A percentile compares a stretch with the other conserved stretches of the same genome.
Evolutionary conservation across 64 coral and sea anemone genomes (phyloP).

Genomic region (Porites lutea): DNA sequence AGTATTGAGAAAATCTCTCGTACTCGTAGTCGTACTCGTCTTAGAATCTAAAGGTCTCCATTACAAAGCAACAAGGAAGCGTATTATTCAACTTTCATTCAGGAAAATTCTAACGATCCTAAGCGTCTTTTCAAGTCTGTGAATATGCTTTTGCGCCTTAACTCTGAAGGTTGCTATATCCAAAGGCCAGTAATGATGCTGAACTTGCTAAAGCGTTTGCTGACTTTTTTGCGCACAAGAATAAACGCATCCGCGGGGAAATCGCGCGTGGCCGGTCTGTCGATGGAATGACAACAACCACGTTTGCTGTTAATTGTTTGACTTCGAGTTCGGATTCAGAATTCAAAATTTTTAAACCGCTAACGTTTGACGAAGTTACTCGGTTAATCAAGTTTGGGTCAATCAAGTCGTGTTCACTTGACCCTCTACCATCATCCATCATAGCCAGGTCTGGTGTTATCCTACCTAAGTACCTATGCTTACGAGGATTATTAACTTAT

Average conservation of each 20-base stretch:
- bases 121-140: neutral
- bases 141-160: neutral
- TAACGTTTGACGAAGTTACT: constrained; percentile 14
- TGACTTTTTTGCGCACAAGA: neutral
- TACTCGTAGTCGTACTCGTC: too few relatives aligned
- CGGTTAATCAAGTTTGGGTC: neutral
- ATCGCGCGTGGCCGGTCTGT: neutral
- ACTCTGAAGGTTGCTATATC: neutral
- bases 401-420: constrained; percentile 49
- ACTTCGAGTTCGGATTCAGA: neutral
- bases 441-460: constrained; percentile 34
- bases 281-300: neutral
- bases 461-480: neutral
- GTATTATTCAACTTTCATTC: too few relatives aligned
- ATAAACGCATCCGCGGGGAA: neutral
- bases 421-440: constrained; percentile 27
- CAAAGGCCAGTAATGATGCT: neutral
- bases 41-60: too few relatives aligned
- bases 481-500: constrained; percentile 50
- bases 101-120: too few relatives aligned
- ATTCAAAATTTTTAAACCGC: neutral
- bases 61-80: too few relatives aligned
- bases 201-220: constrained; percentile 1
- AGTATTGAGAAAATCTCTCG: too few relatives aligned
- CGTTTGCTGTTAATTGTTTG: too few relatives aligned